These are phyloP conservation scores for Leucoma salicis DNA, from an alignment of 2,888 invertebrate genomes.

Conservation along the genomic window DNA sequence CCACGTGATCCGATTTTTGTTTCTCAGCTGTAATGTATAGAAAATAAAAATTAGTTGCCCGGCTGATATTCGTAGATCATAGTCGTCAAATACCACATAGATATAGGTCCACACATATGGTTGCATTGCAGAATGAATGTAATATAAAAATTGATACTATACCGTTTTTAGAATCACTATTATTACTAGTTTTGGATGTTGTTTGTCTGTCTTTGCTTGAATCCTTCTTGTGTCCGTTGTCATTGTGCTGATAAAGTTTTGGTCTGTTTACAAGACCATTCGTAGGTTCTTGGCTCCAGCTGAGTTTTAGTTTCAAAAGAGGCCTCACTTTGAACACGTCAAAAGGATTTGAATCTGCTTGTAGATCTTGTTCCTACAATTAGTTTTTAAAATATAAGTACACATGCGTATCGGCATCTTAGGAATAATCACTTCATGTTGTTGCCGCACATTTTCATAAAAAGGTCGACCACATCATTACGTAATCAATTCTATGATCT, in stretches of 20 bases:
- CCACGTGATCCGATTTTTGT: slow-evolving; percentile 46
- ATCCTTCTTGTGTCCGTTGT: slow-evolving; percentile 67
- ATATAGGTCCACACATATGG: too few relatives aligned
- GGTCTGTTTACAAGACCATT: slow-evolving; percentile 86
- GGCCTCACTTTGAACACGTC: slow-evolving; percentile 91
- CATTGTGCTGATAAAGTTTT: slow-evolving; percentile 72
- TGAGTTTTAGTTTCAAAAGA: slow-evolving; percentile 91
- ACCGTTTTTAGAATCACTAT: slow-evolving; percentile 64
- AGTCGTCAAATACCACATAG: too few relatives aligned
- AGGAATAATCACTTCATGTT: too few relatives aligned
- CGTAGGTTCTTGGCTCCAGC: slow-evolving; percentile 90
- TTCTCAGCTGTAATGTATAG: slow-evolving; percentile 50
- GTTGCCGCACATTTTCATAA: too few relatives aligned
- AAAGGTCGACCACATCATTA: too few relatives aligned
- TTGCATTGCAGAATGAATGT: too few relatives aligned
- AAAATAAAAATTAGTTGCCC: too few relatives aligned
- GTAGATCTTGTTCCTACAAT: slow-evolving; percentile 62
- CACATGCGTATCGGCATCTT: too few relatives aligned
- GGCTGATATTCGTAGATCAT: too few relatives aligned
- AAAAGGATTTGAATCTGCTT: slow-evolving; percentile 82
- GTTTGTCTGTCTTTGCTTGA: slow-evolving; percentile 55
- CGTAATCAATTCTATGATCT: too few relatives aligned
- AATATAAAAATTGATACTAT: slow-evolving; percentile 25
- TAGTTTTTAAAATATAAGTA: too few relatives aligned
- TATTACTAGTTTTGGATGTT: slow-evolving; percentile 48